phyloP scores from a whole-genome alignment of 2,888 invertebrate species.

The Amblyjoppa proteus region DNA sequence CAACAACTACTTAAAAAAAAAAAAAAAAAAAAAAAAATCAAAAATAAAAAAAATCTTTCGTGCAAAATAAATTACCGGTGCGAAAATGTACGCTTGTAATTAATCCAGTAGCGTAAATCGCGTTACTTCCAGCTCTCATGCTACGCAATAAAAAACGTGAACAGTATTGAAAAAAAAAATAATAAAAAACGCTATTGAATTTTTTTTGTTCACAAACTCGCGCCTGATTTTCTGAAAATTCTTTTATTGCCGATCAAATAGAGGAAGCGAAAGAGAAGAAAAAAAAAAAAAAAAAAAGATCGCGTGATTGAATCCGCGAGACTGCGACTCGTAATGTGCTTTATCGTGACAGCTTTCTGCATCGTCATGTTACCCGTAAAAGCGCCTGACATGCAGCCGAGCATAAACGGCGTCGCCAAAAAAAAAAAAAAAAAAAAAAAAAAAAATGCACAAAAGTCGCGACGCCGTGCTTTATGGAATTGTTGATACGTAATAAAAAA shows the following conservation, averaged over 20 bases:
- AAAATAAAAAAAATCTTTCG: too few species aligned
- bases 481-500: slow-evolving; percentile 10
- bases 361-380: slow-evolving; percentile 48
- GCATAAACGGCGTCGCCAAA: slow-evolving; percentile 54
- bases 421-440: slow-evolving; percentile 5
- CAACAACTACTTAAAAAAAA: too few species aligned
- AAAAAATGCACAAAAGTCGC: slow-evolving; percentile 35
- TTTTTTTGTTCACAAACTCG: slow-evolving; percentile 19
- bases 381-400: slow-evolving; percentile 36
- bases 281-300: slow-evolving; percentile 12
- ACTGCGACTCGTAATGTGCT: slow-evolving; percentile 54
- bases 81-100: neutral
- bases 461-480: slow-evolving; percentile 51
- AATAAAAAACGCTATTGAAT: slow-evolving; percentile 28
- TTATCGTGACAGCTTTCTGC: slow-evolving; percentile 60
- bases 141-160: neutral
- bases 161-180: slow-evolving; percentile 10
- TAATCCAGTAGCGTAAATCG: neutral
- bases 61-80: too few species aligned
- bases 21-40: too few species aligned
- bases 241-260: slow-evolving; percentile 18
- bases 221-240: slow-evolving; percentile 46
- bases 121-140: slow-evolving; percentile 21
- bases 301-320: slow-evolving; percentile 14
- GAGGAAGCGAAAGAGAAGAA: slow-evolving; percentile 11